Evolutionary conservation across 2,113 vertebrate species (phyloP), one percentile per base, ranked within the genome.

Genomic region (Candoia aspera): DNA sequence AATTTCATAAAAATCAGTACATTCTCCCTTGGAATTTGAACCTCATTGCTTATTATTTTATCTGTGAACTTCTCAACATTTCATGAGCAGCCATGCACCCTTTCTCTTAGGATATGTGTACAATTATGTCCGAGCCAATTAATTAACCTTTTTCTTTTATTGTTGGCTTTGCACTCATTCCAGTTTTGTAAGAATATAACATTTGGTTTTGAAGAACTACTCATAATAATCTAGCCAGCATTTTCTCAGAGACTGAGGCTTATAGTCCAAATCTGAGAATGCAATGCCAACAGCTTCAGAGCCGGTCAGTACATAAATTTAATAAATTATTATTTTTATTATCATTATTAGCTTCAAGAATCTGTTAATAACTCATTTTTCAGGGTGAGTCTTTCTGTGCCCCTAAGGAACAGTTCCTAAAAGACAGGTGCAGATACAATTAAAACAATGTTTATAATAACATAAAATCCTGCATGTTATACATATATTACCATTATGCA

Each of bases 161-260:
- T 90, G 33, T 33, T 90, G 68, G n/a, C 12, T 3, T 42, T 54
- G 49, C 10, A 5, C 33, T 79, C 29, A 23, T 55, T 62, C 64
- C n/a, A 37, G 13, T 29, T 79, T 79, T 37, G 79, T 24, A 62
- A 79, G n/a, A 90, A 64, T 60, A 49, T 24, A 49, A 49, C n/a
- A 73, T 73, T 26, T 89, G 49, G 60, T 10, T 73, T 9, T 73
- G 60, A 33, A 73, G 53, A 55, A 19, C 88, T 79, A n/a, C 29
- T 79, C 26, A 55, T 79, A 90, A 90, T 79, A 33, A 90, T 79
- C 49, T n/a, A 37, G 88, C 55, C 64, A 90, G 79, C 53, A 54
- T 79, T 33, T 90, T 19, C 88, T 55, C 49, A 55, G 46, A 79
- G 64, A 79, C 33, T 17, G 5, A 90, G 53, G 3, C 26, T 55